Percentiles rank a stretch among this genome's conserved stretches.
These are phyloP conservation scores for Cynopterus brachyotis DNA, from an alignment of 2,113 vertebrate genomes.

Conservation along the genomic window DNA sequence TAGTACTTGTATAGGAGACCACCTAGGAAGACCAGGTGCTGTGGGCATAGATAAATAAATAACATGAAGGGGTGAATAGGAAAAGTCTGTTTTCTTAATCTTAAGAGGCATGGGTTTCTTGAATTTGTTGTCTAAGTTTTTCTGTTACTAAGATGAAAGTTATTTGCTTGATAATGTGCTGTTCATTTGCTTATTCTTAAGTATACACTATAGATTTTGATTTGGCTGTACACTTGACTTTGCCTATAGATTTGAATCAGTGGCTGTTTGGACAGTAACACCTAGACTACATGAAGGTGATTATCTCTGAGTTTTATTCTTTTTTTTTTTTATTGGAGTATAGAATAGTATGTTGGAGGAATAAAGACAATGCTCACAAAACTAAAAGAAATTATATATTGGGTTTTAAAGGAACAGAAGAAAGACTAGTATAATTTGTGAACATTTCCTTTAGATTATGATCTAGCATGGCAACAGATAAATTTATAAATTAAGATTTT, in stretches of 20 bases:
- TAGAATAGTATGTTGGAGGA: constrained; percentile 20
- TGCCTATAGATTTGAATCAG: neutral
- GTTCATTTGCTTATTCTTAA: neutral
- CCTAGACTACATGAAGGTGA: neutral
- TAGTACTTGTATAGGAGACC: too few relatives aligned
- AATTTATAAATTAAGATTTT: constrained; percentile 52
- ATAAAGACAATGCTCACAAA: constrained; percentile 13
- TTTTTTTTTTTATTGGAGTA: neutral
- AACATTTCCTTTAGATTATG: constrained; percentile 53
- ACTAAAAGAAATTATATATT: neutral
- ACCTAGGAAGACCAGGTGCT: too few relatives aligned
- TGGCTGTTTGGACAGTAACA: neutral
- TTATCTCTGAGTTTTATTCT: neutral
- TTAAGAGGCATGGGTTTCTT: neutral
- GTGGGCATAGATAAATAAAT: too few relatives aligned
- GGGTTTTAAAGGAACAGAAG: neutral
- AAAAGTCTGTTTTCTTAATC: constrained; percentile 3
- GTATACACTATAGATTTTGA: neutral
- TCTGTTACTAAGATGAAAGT: constrained; percentile 26
- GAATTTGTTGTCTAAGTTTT: constrained; percentile 3
- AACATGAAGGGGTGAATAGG: neutral
- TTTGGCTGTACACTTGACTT: neutral
- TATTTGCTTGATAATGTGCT: neutral
- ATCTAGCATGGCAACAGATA: constrained; percentile 36
- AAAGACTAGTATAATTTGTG: neutral